Conservation (phyloP, 2,797 vertebrate genomes). For the Synaphobranchus kaupii region DNA sequence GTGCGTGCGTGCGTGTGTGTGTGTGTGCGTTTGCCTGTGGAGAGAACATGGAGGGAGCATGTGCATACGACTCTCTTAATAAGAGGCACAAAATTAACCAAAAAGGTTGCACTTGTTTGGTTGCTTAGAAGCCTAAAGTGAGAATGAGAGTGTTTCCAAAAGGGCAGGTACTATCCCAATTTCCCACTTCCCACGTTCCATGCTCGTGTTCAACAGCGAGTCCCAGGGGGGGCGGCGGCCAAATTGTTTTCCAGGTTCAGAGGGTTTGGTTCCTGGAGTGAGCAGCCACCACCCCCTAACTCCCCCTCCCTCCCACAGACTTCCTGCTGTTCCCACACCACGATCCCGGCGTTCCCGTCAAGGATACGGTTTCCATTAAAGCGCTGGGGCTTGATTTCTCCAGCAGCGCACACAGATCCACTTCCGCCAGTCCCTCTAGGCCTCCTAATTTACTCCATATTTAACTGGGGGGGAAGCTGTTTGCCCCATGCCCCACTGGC, state of each 20-base stretch:
- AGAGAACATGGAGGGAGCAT: background rate
- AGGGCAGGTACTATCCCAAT: constrained; percentile 51
- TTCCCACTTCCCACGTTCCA: constrained; percentile 36
- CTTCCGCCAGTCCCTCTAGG: background rate
- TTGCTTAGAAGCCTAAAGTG: constrained; percentile 51
- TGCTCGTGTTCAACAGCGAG: constrained; percentile 40
- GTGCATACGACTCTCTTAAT: background rate
- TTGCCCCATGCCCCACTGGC: background rate
- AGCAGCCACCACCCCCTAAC: background rate
- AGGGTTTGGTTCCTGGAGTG: constrained; percentile 17
- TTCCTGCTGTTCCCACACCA: constrained; percentile 36
- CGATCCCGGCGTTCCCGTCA: constrained; percentile 29
- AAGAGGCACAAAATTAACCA: background rate
- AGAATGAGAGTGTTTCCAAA: constrained; percentile 31
- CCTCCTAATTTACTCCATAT: constrained; percentile 9
- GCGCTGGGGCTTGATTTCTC: background rate
- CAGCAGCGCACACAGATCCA: background rate
- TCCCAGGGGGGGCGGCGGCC: constrained; percentile 21
- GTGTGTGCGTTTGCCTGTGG: background rate
- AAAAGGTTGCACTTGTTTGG: constrained; percentile 65
- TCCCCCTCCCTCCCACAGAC: constrained; percentile 34
- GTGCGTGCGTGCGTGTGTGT: too few relatives aligned
- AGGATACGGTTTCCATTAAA: background rate
- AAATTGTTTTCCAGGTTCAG: constrained; percentile 39
- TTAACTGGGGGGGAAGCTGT: background rate